These are phyloP conservation scores for Polydrusus pterygomalis DNA, from an alignment of 2,888 invertebrate species.

Conservation along the genomic window DNA sequence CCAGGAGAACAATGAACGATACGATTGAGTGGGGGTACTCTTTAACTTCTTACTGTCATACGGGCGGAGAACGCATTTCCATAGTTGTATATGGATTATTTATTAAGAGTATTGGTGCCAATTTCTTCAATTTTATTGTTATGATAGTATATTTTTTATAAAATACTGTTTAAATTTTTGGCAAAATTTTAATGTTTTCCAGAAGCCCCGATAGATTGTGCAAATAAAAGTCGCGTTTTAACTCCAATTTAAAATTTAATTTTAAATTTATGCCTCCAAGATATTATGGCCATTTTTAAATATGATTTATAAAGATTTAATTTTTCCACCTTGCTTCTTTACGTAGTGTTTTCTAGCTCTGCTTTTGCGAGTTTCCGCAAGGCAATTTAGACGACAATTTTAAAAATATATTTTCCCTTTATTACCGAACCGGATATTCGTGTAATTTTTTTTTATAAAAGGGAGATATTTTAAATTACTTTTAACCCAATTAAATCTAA, in stretches of 20 bases:
- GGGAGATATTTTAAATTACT: too few relatives aligned
- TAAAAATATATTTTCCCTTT: conserved; percentile 6
- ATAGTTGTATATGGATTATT: too few relatives aligned
- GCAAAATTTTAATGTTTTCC: too few relatives aligned
- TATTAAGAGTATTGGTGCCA: too few relatives aligned
- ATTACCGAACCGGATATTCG: background rate
- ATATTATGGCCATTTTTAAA: conserved; percentile 29
- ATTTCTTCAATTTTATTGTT: too few relatives aligned
- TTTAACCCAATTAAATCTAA: background rate
- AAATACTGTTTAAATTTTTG: too few relatives aligned
- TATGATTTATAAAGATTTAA: conserved; percentile 41
- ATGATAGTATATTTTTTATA: too few relatives aligned
- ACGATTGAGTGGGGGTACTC: too few relatives aligned
- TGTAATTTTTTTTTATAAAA: too few relatives aligned
- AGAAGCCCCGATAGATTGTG: background rate
- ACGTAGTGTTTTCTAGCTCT: conserved; percentile 4
- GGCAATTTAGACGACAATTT: conserved; percentile 2
- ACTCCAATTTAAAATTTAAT: conserved; percentile 8
- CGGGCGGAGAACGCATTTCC: too few relatives aligned
- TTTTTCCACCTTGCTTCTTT: conserved; percentile 28
- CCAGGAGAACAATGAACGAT: too few relatives aligned
- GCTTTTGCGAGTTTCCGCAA: conserved; percentile 7
- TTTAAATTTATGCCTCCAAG: background rate
- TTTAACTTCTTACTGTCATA: too few relatives aligned
- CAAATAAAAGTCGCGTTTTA: background rate